Evolutionary conservation across 2,888 invertebrate genomes (phyloP), one percentile per base, ranked within the genome.

Genomic region (Hipparchia sbordonii): DNA sequence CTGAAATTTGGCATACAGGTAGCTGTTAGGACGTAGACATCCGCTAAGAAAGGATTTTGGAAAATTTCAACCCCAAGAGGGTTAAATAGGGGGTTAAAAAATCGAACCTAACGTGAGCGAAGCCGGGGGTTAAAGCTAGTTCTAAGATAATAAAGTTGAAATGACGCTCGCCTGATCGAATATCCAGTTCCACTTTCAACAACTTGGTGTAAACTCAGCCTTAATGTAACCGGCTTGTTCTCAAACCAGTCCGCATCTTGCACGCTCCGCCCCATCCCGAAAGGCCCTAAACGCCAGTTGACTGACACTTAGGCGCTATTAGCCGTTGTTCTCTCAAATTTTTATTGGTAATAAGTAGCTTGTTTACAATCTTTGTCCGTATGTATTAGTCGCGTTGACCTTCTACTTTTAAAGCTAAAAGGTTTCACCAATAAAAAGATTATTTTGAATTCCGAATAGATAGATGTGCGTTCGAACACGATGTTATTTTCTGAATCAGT

Each of bases 241-340:
- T 80, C 80, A 89, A 85, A 85, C 86, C 85, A 83, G 85, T 85
- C 84, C 81, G 80, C 79, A 79, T 82, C 77, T 82, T 79, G 82
- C 82, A 84, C 81, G 80, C 79, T 78, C 75, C 80, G 72, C 75
- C 77, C 82, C 77, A 72, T 80, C 71, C 76, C 82, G 81, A 85
- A 92, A 92, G 82, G 84, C 71, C 89, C 69, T 86, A 93, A 87
- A 80, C 77, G 79, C 90, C 90, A 87, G 91, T 93, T 92, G 92
- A 93, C 91, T 92, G 93, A 92, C 93, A 92, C 91, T 83, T 90
- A 89, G 91, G 91, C 91, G 88, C 92, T 91, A 91, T 92, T 89
- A 92, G 79, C 85, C 85, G 88, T 86, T 89, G 88, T 90, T 89
- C 88, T 86, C 86, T 89, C 87, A 84, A 93, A 91, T 84, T 88